Base-by-base conservation (phyloP, 2,113 vertebrate species). In the Gobio gobio region DNA sequence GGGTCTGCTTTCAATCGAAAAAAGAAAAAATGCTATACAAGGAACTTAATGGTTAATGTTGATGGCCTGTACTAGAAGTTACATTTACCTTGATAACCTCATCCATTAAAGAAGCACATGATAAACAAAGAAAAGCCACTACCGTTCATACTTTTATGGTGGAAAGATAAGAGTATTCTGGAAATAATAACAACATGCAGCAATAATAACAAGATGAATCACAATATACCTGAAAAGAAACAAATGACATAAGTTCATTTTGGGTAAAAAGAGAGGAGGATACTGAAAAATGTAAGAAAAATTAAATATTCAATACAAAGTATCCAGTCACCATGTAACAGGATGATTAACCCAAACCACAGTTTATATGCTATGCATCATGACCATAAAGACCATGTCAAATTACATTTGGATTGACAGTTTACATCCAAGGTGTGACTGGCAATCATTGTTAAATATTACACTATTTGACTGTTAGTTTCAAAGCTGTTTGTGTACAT, bases 401-500 rank as follows among this genome's bases (percentile, higher is more conserved):
- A 7, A 26, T 22, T 26, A 20, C 49, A 56, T 36, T 18, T 29
- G 24, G 26, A 29, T 29, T 54, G 24, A 20, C 14, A 75, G 24
- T 51, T 54, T 54, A 51, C 24, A 18, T 29, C 47, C 26, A 76
- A 54, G 7, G 49, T 56, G 4, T 56, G 74, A 36, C 74, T 76
- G 22, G 3, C 49, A 54, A n/a, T n/a, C n/a, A n/a, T n/a, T n/a
- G 3, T 10, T 47, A 54, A 76, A 29, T 14, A 6, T 18, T 56
- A 6, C 1, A 56, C 7, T 56, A 56, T 54, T 77, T 77, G 36
- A 77, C 49, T 13, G 6, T 12, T 56, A 6, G 33, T 78, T 59
- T 59, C 10, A 78, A 78, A 59, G 76, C 76, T 24, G 54, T 77
- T 77, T 58, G 75, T 58, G 18, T 59, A 59, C 54, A 58, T 6